phyloP scores from a whole-genome alignment of 2,797 vertebrate species.

The Gymnothorax javanicus region DNA sequence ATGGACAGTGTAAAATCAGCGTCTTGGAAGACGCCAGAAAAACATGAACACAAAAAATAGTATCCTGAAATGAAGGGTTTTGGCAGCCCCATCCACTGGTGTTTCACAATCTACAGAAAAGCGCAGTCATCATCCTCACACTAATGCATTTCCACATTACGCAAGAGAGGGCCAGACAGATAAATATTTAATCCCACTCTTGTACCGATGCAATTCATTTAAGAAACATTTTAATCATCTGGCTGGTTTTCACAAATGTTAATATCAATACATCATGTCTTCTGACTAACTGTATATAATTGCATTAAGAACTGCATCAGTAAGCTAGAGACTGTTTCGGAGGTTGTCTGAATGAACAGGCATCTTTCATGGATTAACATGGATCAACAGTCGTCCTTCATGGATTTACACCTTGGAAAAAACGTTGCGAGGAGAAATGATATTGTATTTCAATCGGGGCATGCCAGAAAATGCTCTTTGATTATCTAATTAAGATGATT shows the following conservation, averaged over 20 bases:
- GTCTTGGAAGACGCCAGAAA: constrained; percentile 70
- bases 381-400: neutral
- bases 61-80: constrained; percentile 72
- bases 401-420: neutral
- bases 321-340: neutral
- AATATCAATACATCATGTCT: neutral
- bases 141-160: constrained; percentile 30
- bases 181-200: constrained; percentile 34
- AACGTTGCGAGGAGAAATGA: neutral
- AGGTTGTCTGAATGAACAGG: neutral
- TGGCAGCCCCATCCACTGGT: constrained; percentile 65
- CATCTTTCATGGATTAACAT: neutral
- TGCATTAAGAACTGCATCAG: neutral
- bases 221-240: neutral
- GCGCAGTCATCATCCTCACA: neutral
- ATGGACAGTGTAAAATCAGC: constrained; percentile 79
- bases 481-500: neutral
- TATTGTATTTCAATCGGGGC: neutral
- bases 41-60: constrained; percentile 67
- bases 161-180: constrained; percentile 49
- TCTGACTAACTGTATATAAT: neutral
- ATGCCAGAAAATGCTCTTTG: neutral
- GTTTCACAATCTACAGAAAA: constrained; percentile 43
- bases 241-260: neutral
- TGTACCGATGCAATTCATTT: neutral